Conservation (phyloP, 1,140 invertebrate genomes). For the Oreohelix idahoensis region DNA sequence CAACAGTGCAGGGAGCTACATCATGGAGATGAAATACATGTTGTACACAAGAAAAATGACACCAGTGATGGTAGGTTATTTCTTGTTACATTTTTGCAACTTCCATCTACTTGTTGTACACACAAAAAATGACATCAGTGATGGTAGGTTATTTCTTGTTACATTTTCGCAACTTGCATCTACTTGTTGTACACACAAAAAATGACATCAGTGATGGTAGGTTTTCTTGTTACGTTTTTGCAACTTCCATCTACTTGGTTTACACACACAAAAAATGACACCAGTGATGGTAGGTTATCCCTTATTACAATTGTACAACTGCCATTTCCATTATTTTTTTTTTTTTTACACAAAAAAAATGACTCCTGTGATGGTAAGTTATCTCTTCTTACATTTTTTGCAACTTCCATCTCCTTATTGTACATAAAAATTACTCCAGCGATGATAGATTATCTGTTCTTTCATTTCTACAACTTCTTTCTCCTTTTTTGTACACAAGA, state of each 20-base stretch:
- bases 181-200: constrained; percentile 70
- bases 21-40: constrained; percentile 70
- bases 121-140: constrained; percentile 62
- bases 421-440: constrained; percentile 62
- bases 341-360: constrained; percentile 68
- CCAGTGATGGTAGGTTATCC: constrained; percentile 59
- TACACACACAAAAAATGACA: constrained; percentile 66
- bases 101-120: constrained; percentile 69
- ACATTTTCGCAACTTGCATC: no score
- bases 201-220: constrained; percentile 61
- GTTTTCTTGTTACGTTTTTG: constrained; percentile 25
- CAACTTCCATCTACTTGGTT: no score
- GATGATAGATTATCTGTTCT: constrained; percentile 57
- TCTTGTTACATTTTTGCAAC: no score
- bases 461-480: no score
- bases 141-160: constrained; percentile 56
- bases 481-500: constrained; percentile 71
- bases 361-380: constrained; percentile 62
- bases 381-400: no score
- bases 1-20: constrained; percentile 58
- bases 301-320: no score
- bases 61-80: constrained; percentile 60
- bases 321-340: no score
- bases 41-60: constrained; percentile 68
- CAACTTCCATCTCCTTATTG: no score